phyloP scores from a whole-genome alignment of 2,888 invertebrate genomes.

The Eupithecia abbreviata region DNA sequence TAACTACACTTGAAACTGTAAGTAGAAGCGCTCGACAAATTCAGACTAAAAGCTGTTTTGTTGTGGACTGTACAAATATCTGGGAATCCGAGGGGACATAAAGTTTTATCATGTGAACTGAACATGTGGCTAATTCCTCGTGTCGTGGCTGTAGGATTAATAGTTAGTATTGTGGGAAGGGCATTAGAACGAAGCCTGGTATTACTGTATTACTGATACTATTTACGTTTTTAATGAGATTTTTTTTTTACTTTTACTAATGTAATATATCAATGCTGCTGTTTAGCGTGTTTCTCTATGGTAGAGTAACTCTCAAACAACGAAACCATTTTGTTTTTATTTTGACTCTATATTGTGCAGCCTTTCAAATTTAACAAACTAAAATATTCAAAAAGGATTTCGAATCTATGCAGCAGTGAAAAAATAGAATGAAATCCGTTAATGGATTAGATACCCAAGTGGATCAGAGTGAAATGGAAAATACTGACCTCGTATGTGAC shows the following conservation, averaged over 20 bases:
- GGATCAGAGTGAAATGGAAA: no score
- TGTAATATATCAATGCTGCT: no score
- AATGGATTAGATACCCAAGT: no score
- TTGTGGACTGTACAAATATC: conserved; percentile 20
- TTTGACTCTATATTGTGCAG: no score
- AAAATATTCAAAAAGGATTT: no score
- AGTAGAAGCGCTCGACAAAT: not conserved
- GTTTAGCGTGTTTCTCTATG: not conserved
- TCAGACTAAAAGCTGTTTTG: not conserved
- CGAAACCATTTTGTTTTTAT: not conserved
- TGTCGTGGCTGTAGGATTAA: conserved; percentile 22
- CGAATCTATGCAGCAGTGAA: not conserved
- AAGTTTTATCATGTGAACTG: conserved; percentile 42
- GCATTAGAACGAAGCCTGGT: not conserved
- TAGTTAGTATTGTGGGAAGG: conserved; percentile 18
- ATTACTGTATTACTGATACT: not conserved
- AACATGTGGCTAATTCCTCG: conserved; percentile 36
- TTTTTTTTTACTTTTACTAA: not conserved
- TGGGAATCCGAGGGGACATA: conserved; percentile 29
- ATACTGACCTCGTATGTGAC: no score
- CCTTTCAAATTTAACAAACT: no score
- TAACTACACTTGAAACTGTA: not conserved
- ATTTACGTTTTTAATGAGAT: not conserved
- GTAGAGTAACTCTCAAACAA: not conserved
- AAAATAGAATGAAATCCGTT: no score